Evolutionary conservation across 2,113 vertebrate genomes (phyloP).

Genomic region (Anguilla japonica): DNA sequence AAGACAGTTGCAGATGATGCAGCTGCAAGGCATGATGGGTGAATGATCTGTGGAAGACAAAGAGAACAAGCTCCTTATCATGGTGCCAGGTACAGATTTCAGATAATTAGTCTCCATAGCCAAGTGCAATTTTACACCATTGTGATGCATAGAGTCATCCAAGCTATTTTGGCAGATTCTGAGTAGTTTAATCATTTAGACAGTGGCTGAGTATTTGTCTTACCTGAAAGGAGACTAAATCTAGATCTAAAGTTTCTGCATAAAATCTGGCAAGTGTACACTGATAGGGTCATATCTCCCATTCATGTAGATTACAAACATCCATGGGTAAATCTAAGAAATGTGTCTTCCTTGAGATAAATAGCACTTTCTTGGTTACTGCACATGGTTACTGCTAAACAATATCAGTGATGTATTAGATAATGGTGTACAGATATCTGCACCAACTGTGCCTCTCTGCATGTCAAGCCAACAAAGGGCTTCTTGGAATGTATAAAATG

Average conservation of each 20-base stretch:
- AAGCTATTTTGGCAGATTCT: background rate
- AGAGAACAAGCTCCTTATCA: constrained; percentile 45
- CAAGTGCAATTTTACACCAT: background rate
- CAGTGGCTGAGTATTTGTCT: background rate
- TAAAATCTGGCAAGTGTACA: background rate
- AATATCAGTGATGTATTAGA: background rate
- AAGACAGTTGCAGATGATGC: constrained; percentile 56
- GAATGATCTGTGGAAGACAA: constrained; percentile 40
- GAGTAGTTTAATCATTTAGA: background rate
- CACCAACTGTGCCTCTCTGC: background rate
- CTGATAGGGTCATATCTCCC: background rate
- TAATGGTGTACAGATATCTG: background rate
- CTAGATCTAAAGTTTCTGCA: background rate
- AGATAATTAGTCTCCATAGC: constrained; percentile 46
- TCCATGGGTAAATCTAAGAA: background rate
- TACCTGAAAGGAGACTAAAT: background rate
- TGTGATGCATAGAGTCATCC: background rate
- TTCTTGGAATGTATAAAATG: too few species aligned
- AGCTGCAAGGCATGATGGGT: constrained; percentile 46
- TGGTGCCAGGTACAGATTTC: constrained; percentile 32
- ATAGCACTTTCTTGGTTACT: background rate
- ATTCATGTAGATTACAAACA: background rate
- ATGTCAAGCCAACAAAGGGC: background rate
- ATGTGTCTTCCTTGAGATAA: background rate
- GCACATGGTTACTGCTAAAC: background rate